Evolutionary conservation across 2,797 vertebrate genomes (phyloP).

Genomic region (Karalla daura): DNA sequence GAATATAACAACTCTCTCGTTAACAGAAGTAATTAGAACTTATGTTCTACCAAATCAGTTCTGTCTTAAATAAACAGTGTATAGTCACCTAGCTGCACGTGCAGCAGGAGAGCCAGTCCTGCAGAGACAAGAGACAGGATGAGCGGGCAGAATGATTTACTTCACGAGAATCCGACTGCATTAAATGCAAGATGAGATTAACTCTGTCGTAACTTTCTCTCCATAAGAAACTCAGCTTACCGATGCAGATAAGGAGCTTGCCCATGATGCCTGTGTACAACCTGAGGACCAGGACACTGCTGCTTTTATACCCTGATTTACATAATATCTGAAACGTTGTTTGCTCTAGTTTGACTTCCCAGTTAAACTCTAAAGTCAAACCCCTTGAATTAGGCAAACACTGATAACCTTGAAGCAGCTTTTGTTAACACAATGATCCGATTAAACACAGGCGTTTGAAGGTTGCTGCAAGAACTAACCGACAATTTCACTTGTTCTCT

Average conservation of each 20-base stretch:
- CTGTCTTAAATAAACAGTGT: background rate
- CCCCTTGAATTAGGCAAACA: background rate
- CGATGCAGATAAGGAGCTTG: constrained; percentile 73
- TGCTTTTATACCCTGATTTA: constrained; percentile 67
- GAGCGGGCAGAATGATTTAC: background rate
- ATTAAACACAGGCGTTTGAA: constrained; percentile 19
- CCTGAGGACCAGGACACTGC: background rate
- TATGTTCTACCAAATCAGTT: too few species aligned
- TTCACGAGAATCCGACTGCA: background rate
- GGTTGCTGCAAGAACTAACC: background rate
- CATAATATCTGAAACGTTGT: constrained; percentile 36
- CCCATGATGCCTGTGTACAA: constrained; percentile 74
- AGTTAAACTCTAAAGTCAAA: constrained; percentile 22
- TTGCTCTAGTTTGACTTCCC: constrained; percentile 8
- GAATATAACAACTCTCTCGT: too few species aligned
- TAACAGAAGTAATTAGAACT: too few species aligned
- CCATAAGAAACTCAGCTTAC: constrained; percentile 54
- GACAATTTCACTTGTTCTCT: background rate
- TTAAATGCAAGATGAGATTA: background rate
- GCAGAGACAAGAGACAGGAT: constrained; percentile 19
- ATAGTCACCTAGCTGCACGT: constrained; percentile 79
- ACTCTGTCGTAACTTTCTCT: background rate
- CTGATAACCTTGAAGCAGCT: constrained; percentile 55
- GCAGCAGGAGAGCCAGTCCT: constrained; percentile 82
- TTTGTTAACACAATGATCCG: constrained; percentile 20